Evolutionary conservation across 2,797 vertebrate genomes (phyloP).

Genomic region (Mus caroli): DNA sequence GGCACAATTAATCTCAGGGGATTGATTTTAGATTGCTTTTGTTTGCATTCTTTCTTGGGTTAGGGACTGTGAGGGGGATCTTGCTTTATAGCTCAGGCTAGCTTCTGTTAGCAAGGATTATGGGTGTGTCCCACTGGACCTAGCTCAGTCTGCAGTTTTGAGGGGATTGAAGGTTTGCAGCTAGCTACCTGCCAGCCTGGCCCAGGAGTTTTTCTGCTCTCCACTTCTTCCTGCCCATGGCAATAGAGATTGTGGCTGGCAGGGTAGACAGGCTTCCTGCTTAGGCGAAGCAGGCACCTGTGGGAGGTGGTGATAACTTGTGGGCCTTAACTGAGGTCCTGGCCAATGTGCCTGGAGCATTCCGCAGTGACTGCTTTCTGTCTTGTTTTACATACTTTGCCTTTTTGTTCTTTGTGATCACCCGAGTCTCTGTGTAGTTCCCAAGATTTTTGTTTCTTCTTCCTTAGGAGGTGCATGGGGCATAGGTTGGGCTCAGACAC

Average conservation of each 20-base stretch:
- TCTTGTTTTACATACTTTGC: neutral
- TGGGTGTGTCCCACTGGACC: neutral
- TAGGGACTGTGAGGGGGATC: neutral
- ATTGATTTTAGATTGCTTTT: neutral
- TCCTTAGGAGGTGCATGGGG: fast-evolving
- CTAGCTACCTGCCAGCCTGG: neutral
- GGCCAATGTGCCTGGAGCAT: neutral
- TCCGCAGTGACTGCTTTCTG: neutral
- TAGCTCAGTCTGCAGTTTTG: neutral
- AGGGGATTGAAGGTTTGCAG: neutral
- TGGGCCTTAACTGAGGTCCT: neutral
- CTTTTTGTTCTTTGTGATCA: neutral
- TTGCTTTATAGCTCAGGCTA: neutral
- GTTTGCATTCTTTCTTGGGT: neutral
- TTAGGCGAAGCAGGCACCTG: neutral
- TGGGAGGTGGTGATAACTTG: neutral
- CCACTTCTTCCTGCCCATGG: no score
- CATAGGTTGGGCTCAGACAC: neutral
- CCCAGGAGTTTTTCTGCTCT: neutral
- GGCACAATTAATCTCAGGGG: neutral
- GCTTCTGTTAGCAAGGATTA: neutral
- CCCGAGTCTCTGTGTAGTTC: neutral
- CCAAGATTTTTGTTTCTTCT: neutral
- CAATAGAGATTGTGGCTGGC: neutral
- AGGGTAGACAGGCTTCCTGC: neutral